Base-by-base conservation (phyloP, 2,113 vertebrate species). In the Axis porcinus region DNA sequence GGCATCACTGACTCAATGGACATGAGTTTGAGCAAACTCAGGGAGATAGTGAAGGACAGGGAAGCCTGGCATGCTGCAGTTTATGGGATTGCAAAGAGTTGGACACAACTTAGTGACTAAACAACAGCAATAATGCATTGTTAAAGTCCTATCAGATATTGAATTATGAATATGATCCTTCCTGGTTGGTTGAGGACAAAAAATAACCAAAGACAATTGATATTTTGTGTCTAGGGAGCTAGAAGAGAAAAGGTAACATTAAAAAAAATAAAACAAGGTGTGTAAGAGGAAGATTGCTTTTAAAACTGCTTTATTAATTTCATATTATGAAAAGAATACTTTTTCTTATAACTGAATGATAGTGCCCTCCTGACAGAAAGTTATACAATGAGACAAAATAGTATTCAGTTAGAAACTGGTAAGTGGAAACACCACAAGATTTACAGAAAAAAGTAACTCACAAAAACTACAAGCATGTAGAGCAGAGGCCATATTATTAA, bases 241-340 rank as follows among this genome's bases (percentile, higher is more conserved):
- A 45, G 28, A 7, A 70, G 6, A 89, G 33, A 7, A 89, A 87
- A 74, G 64, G 19, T 28, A 91, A 47, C 74, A 81, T 93, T 64
- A 86, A 92, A 45, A 87, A 92, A 86, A 85, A 27, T 52, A 96
- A 62, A 27, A 14, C 76, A 43, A 13, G 7, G 28, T 12, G 21
- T 85, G 23, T 52, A 95, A 87, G 12, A 85, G n/a, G n/a, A 94
- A 92, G 7, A 87, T 7, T 89, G 74, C 30, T 82, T 97, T 96
- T 94, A 88, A 82, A 97, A 95, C 11, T 89, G 76, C 67, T 97
- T 97, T 97, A 97, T 97, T 97, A 58, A 91, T 52, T 67, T 97
- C 64, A 89, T 23, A 70, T 70, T 74, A 96, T 81, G 82, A 95
- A 97, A 95, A 82, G 19, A 91, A 25, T 33, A 93, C 9, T 89